Conservation (phyloP, 2,888 invertebrate genomes). For the Xanthia icteritia region DNA sequence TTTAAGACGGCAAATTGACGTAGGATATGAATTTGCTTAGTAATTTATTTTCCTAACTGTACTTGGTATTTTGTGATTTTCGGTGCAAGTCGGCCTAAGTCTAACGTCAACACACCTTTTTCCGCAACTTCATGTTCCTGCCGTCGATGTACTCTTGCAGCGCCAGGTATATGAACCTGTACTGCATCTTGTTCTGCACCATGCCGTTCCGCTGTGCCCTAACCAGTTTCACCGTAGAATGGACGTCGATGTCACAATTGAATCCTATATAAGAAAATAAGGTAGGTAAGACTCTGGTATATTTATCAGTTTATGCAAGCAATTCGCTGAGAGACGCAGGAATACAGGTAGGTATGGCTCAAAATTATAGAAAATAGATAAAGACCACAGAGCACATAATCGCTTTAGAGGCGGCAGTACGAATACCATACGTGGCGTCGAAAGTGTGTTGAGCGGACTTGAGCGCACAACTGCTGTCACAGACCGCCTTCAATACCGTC, state of each 20-base stretch:
- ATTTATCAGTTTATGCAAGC: background rate
- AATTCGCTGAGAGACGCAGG: background rate
- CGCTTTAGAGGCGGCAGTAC: background rate
- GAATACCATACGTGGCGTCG: background rate
- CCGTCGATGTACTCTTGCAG: slow-evolving; percentile 96
- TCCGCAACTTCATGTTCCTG: slow-evolving; percentile 70
- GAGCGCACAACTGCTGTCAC: background rate
- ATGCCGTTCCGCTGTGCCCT: slow-evolving; percentile 98
- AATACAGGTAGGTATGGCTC: background rate
- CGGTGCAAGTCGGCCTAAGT: background rate
- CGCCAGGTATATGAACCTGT: slow-evolving; percentile 99
- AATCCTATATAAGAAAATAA: slow-evolving; percentile 87
- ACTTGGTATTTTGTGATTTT: background rate
- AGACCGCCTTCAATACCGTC: background rate
- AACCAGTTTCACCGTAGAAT: slow-evolving; percentile 97
- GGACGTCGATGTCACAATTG: slow-evolving; percentile 98
- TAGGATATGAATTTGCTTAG: too few species aligned
- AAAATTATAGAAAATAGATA: background rate
- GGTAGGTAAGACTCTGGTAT: background rate
- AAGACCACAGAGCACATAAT: background rate
- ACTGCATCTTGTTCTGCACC: slow-evolving; percentile 99
- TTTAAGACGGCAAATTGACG: background rate
- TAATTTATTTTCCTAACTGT: too few species aligned
- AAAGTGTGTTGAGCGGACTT: too few species aligned
- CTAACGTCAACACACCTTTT: slow-evolving; percentile 50